Conservation (phyloP, 2,888 invertebrate genomes). For the Hypercompe scribonia region DNA sequence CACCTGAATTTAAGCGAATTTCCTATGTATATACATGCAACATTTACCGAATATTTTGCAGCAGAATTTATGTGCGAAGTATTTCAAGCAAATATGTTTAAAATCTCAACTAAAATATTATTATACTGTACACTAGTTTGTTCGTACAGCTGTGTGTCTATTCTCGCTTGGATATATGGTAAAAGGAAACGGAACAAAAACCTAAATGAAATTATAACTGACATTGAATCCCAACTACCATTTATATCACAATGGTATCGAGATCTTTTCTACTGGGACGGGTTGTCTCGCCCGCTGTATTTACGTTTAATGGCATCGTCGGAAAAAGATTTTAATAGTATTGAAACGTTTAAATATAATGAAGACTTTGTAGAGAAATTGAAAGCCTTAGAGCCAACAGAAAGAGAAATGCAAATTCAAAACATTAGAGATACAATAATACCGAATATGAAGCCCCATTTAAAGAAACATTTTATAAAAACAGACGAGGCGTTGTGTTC, state of each 20-base stretch:
- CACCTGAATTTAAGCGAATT: not conserved
- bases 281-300: not conserved
- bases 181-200: not conserved
- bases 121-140: not conserved
- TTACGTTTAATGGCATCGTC: conserved; percentile 7
- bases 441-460: conserved; percentile 18
- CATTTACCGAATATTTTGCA: conserved; percentile 16
- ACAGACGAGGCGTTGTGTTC: not conserved
- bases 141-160: not conserved
- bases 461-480: conserved; percentile 16
- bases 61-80: conserved; percentile 8
- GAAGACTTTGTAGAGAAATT: not conserved
- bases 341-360: not conserved
- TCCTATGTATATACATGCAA: conserved; percentile 12
- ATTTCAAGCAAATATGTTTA: not conserved
- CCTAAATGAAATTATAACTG: not conserved
- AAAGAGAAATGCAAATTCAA: not conserved
- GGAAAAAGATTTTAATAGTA: conserved; percentile 10
- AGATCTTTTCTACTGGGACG: not conserved
- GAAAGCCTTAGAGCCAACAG: not conserved
- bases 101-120: conserved; percentile 1
- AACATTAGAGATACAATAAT: conserved; percentile 10
- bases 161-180: conserved; percentile 7
- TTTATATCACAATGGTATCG: not conserved
- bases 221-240: not conserved